Base-by-base conservation (phyloP, 2,797 vertebrate species). In the Acanthurus leucopareius region DNA sequence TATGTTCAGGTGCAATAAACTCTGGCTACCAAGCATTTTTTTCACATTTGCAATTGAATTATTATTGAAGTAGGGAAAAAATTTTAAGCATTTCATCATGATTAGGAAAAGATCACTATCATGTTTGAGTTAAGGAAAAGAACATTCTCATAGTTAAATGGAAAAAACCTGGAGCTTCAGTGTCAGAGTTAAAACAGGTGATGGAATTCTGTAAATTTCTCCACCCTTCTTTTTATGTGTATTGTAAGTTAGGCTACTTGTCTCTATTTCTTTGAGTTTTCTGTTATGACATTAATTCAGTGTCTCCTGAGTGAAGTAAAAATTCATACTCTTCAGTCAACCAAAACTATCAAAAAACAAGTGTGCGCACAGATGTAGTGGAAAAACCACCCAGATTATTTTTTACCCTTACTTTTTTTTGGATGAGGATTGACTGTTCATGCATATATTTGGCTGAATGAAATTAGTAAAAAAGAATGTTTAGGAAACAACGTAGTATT, bases 11-110 rank as follows among this genome's bases (percentile, higher is more conserved):
- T 3, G 7, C 28, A 59, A 38, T 13, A 2, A 14, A 42, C 13
- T 51, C 20, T 8, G 0, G 6, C 1, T 20, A 32, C 1, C 42
- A 16, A 15, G 0, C 1, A 2, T 25, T 9, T 19, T 15, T 59
- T 59, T 13, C 54, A 3, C 22, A 51, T 6, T n/a, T 61, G 49
- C 58, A 75, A 3, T 35, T 51, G 15, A n/a, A 67, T 20, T 1
- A 0, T 58, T 42, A 19, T 51, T 48, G 9, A 48, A 40, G 20
- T 1, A 47, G 7, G 1, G 22, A 3, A 3, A 52, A 9, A 2
- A 7, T 40, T 40, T 44, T 11, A 49, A 65, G 25, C 19, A 22
- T 63, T 22, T 73, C 3, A 25, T 11, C 10, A 2, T 22, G 4
- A 42, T 38, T 38, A 17, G 14, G 10, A 69, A 56, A 35, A 6